Percentiles rank a stretch among this genome's conserved stretches.
phyloP scores from a whole-genome alignment of 2,888 invertebrate species.

The Stratiomys singularior region DNA sequence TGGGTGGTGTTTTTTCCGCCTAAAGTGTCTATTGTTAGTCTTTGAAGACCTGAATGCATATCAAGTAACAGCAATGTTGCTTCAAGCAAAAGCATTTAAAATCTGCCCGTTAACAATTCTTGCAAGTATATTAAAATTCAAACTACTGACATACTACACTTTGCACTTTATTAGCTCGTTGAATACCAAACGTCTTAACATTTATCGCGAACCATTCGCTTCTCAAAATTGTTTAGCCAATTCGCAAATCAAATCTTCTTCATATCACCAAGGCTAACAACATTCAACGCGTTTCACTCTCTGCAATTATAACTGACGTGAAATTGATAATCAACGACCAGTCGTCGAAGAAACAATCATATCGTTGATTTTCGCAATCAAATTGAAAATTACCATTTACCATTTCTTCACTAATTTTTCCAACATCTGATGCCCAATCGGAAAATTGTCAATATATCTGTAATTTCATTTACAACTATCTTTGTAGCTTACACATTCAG shows the following conservation, averaged over 20 bases:
- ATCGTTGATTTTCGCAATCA: not conserved
- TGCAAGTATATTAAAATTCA: too few species aligned
- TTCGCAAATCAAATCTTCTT: not conserved
- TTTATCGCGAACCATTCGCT: not conserved
- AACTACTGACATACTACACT: too few species aligned
- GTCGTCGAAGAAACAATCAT: not conserved
- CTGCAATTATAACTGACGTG: not conserved
- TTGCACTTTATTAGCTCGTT: too few species aligned
- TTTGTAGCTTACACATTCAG: not conserved
- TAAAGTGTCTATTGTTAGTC: too few species aligned
- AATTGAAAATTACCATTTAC: not conserved
- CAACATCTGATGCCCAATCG: not conserved
- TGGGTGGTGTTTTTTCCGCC: too few species aligned
- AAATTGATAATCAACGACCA: not conserved
- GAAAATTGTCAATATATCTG: not conserved
- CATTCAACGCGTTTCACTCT: not conserved
- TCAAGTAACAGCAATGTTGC: too few species aligned
- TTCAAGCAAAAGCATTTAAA: too few species aligned
- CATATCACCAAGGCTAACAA: not conserved
- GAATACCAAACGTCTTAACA: too few species aligned
- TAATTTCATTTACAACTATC: not conserved
- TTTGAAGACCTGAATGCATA: too few species aligned
- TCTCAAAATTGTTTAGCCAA: not conserved
- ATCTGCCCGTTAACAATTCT: too few species aligned
- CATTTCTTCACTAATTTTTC: not conserved